Percentiles rank a stretch among this genome's conserved stretches.
These are phyloP conservation scores for Thamnaconus septentrionalis DNA, from an alignment of 2,113 vertebrate species.

Conservation along the genomic window DNA sequence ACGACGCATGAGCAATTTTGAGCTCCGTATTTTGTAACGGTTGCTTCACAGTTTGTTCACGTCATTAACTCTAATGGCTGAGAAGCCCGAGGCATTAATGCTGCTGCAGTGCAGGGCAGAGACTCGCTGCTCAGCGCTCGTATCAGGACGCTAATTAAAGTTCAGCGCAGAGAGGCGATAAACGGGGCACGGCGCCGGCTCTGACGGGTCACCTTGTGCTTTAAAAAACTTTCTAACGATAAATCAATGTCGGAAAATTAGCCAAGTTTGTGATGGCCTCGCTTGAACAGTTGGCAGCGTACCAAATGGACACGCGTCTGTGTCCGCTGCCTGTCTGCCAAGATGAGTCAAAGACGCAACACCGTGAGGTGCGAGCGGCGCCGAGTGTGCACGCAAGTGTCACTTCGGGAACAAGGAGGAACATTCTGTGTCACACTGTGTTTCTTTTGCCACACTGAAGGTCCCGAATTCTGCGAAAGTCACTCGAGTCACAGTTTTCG, in stretches of 20 bases:
- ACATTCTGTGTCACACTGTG: too few species aligned
- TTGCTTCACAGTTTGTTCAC: slow-evolving; percentile 48
- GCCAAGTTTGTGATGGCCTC: too few species aligned
- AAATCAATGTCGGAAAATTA: slow-evolving; percentile 13
- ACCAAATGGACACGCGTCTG: too few species aligned
- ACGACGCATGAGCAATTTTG: slow-evolving; percentile 44
- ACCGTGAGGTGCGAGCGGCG: too few species aligned
- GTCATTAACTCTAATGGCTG: slow-evolving; percentile 56
- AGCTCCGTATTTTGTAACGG: slow-evolving; percentile 35
- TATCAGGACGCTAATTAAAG: slow-evolving; percentile 65
- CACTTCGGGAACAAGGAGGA: too few species aligned
- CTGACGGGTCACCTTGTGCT: slow-evolving; percentile 43
- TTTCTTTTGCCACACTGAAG: too few species aligned
- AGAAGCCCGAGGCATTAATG: slow-evolving; percentile 60
- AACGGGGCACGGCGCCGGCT: slow-evolving; percentile 12
- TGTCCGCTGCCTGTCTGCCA: too few species aligned
- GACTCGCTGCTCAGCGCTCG: slow-evolving; percentile 33
- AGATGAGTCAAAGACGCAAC: too few species aligned
- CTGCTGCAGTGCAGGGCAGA: slow-evolving; percentile 41
- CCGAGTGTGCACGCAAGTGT: too few species aligned
- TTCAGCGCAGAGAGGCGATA: slow-evolving; percentile 33
- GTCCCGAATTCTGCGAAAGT: too few species aligned
- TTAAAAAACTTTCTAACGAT: slow-evolving; percentile 37
- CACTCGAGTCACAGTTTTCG: too few species aligned
- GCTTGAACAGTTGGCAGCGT: too few species aligned